phyloP scores from a whole-genome alignment of 2,888 invertebrate species.

The Kryphioiulus occultus region DNA sequence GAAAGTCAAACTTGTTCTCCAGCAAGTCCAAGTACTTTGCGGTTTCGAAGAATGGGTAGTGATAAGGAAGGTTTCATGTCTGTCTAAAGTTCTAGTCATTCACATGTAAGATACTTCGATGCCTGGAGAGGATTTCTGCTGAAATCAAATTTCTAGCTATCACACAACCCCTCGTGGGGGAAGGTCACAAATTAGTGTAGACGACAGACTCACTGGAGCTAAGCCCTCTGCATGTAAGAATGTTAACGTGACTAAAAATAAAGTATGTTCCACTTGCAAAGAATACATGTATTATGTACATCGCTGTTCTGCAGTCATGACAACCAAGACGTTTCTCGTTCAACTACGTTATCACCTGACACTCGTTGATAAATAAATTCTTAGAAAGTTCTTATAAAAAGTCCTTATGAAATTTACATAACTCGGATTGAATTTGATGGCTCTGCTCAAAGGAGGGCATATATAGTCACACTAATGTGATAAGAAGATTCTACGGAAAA shows the following conservation, averaged over 20 bases:
- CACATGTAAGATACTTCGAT: neutral
- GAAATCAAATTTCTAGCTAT: conserved; percentile 9
- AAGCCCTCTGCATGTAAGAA: neutral
- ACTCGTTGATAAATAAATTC: conserved; percentile 11
- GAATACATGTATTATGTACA: neutral
- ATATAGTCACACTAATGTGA: neutral
- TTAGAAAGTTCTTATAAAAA: neutral
- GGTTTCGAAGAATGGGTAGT: no score
- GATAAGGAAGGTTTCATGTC: neutral
- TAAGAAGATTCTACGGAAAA: no score
- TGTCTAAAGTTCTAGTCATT: neutral
- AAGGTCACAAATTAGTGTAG: conserved; percentile 16
- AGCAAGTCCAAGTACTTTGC: no score
- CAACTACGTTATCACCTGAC: conserved; percentile 16
- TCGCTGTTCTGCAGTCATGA: neutral
- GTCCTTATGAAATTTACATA: conserved; percentile 8
- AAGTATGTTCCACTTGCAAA: neutral
- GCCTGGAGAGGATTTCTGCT: neutral
- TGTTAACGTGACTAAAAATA: conserved; percentile 4
- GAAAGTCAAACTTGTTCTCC: no score
- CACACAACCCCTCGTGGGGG: neutral
- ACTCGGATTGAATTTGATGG: neutral
- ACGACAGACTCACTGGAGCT: conserved; percentile 1
- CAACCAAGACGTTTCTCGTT: conserved; percentile 24
- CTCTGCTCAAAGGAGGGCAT: neutral